Evolutionary conservation across 2,888 invertebrate genomes (phyloP).

Genomic region (Dendrolimus houi): DNA sequence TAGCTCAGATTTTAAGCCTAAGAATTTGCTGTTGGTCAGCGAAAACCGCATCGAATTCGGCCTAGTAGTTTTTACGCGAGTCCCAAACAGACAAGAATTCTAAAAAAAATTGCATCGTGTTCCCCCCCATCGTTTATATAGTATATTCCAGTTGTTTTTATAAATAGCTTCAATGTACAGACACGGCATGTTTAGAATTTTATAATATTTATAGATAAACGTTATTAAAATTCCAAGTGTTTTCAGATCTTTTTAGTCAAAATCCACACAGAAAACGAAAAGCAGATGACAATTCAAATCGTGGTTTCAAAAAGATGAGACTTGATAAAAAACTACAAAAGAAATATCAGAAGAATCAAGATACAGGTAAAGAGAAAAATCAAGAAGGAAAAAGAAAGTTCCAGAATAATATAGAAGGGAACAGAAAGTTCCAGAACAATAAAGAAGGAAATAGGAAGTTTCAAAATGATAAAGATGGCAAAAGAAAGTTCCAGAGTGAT

Average conservation of each 20-base stretch:
- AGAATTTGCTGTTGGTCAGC: too few species aligned
- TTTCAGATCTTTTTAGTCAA: conserved; percentile 54
- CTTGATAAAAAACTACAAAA: conserved; percentile 57
- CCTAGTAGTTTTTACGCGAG: too few species aligned
- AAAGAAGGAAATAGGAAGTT: conserved; percentile 29
- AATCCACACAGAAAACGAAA: conserved; percentile 48
- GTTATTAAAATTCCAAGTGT: background rate
- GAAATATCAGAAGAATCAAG: conserved; percentile 43
- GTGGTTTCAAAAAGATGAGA: conserved; percentile 65
- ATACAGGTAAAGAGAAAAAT: conserved; percentile 10
- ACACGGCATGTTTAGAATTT: too few species aligned
- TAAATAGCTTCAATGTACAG: too few species aligned
- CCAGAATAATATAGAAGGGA: conserved; percentile 12
- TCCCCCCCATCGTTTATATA: too few species aligned
- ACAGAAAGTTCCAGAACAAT: conserved; percentile 13
- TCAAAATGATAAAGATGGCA: conserved; percentile 22
- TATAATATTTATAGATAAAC: too few species aligned
- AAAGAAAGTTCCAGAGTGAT: conserved; percentile 23
- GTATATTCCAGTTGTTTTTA: too few species aligned
- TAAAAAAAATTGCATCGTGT: too few species aligned
- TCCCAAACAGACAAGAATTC: too few species aligned
- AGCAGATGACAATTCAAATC: conserved; percentile 40
- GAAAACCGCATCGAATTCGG: too few species aligned
- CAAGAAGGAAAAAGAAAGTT: conserved; percentile 21
- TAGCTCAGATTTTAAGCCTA: too few species aligned